phyloP scores from a whole-genome alignment of 2,797 vertebrate genomes.

The Leptatherina wallacei region DNA sequence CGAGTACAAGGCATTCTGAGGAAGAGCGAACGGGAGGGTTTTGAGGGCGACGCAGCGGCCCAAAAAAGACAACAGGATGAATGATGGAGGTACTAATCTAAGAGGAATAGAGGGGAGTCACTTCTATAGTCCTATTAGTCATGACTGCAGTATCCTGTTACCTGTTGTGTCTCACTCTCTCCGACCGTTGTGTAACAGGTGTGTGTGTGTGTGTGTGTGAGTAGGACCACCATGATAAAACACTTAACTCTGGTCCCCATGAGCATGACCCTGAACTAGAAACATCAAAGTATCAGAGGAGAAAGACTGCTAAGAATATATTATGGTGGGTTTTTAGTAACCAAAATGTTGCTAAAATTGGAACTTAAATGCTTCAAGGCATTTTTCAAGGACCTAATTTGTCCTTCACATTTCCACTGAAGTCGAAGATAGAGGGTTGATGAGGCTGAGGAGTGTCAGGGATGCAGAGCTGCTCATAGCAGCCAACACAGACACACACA shows the following conservation, averaged over 20 bases:
- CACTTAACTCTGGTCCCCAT: constrained; percentile 7
- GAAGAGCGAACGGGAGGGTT: not conserved
- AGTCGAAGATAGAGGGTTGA: not conserved
- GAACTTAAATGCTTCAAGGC: not conserved
- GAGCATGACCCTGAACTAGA: constrained; percentile 7
- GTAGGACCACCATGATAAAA: constrained; percentile 2
- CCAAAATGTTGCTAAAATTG: not conserved
- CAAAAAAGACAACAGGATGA: constrained; percentile 51
- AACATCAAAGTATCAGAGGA: not conserved
- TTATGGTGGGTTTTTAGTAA: not conserved
- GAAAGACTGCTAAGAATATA: not conserved
- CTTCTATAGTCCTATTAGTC: constrained; percentile 29
- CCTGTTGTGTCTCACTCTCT: constrained; percentile 16
- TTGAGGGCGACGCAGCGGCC: constrained; percentile 31
- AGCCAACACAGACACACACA: not conserved
- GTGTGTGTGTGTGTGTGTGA: constrained; percentile 31
- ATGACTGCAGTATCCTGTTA: constrained; percentile 26
- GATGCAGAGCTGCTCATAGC: not conserved
- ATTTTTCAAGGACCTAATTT: not conserved
- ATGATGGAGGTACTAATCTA: constrained; percentile 50
- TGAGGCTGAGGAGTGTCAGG: not conserved
- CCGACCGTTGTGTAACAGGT: constrained; percentile 33
- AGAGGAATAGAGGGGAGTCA: constrained; percentile 25
- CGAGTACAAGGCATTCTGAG: not conserved
- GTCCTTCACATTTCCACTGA: not conserved